These are phyloP conservation scores for Hippotragus niger DNA, from an alignment of 2,113 vertebrate genomes.

Conservation along the genomic window DNA sequence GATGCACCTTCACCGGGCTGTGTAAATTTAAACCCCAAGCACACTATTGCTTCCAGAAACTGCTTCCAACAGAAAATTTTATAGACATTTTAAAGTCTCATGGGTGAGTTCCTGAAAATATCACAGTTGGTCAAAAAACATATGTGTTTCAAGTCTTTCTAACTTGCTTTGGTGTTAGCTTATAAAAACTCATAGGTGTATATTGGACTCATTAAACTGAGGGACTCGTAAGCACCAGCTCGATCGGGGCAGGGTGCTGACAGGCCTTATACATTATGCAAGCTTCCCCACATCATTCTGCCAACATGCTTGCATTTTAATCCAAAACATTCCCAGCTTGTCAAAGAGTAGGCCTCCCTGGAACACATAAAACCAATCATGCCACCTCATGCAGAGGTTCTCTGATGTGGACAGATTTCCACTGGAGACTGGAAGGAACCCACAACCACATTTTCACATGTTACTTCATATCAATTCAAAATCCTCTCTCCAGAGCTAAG, in stretches of 20 bases:
- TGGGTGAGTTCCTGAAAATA: conserved; percentile 67
- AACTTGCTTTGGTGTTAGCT: conserved; percentile 69
- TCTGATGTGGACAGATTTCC: conserved; percentile 60
- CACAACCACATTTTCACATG: conserved; percentile 38
- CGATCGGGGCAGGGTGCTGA: conserved; percentile 58
- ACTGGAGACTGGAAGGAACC: conserved; percentile 41
- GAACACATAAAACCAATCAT: conserved; percentile 65
- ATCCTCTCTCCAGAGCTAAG: background rate
- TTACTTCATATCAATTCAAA: conserved; percentile 37
- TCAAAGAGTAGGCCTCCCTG: conserved; percentile 64
- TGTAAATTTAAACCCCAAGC: conserved; percentile 29
- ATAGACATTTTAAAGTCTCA: conserved; percentile 62
- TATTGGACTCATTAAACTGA: conserved; percentile 74
- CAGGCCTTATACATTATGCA: conserved; percentile 64
- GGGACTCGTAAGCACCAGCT: conserved; percentile 51
- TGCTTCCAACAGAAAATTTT: conserved; percentile 55
- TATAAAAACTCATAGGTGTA: conserved; percentile 75
- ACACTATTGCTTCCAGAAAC: conserved; percentile 46
- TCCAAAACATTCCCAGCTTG: conserved; percentile 69
- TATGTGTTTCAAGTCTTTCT: conserved; percentile 67
- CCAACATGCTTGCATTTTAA: conserved; percentile 71
- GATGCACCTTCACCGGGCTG: background rate
- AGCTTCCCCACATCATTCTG: conserved; percentile 66
- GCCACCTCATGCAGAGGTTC: conserved; percentile 47
- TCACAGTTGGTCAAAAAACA: conserved; percentile 67